Base-by-base conservation (phyloP, 1,140 invertebrate genomes). In the Neocloeon triangulifer region DNA sequence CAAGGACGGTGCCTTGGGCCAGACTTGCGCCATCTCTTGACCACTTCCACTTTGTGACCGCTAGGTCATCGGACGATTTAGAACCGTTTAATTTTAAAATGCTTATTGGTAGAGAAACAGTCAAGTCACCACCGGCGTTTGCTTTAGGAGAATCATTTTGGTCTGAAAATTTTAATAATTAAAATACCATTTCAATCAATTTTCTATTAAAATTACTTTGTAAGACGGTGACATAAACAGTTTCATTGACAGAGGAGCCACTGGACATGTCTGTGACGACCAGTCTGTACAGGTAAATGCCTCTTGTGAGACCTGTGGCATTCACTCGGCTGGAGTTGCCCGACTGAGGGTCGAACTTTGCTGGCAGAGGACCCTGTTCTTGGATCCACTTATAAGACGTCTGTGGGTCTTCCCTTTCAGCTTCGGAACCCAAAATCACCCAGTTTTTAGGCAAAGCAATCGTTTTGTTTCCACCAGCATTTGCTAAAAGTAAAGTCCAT, bases 101-200 rank as follows among this genome's bases (percentile, higher is more conserved):
- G 14, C 64, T 66, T 2, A 72, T 49, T 0, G 86, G 86, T 8
- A 86, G 52, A 5, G 67, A 60, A 1, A 89, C 55, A 19, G 69
- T 70, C 43, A 74, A 66, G 53, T 88, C 77, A 1, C 74, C 77
- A 16, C 84, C 86, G 14, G 78, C 85, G 49, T 84, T 73, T 1
- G 85, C 85, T 47, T 73, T 72, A 0, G 86, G 86, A 5, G 76
- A 61, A 16, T 75, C 71, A 57, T 95, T 95, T 52, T 77, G 73
- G 56, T 82, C 82, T 88, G 41, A 22, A 45, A 40, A 23, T 32
- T 23, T 14, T 23, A 23, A 10, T 32, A n/a, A n/a, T n/a, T n/a
- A n/a, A n/a, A n/a, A n/a, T n/a, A n/a, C n/a, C n/a, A n/a, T n/a
- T n/a, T n/a, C n/a, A n/a, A n/a, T n/a, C n/a, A n/a, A n/a, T n/a